These are phyloP conservation scores for Falco novaeseelandiae DNA, from an alignment of 2,797 vertebrate species.

Conservation along the genomic window DNA sequence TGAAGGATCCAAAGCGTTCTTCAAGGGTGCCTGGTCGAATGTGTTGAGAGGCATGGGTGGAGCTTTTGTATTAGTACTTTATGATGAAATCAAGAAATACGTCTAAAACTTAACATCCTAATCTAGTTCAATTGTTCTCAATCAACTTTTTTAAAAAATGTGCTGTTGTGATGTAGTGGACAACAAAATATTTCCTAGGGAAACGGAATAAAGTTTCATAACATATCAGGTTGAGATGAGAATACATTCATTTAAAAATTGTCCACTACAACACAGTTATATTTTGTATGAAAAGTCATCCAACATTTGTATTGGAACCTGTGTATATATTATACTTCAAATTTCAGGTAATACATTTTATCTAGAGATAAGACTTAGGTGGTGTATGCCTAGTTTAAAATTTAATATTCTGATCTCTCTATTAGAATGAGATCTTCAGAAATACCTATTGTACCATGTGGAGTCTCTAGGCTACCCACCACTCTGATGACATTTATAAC, in stretches of 20 bases:
- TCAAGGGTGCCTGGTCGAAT: conserved; percentile 99
- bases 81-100: conserved; percentile 98
- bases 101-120: conserved; percentile 79
- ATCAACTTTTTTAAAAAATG: conserved; percentile 76
- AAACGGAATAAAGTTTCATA: conserved; percentile 65
- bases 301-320: conserved; percentile 19
- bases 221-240: conserved; percentile 54
- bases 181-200: conserved; percentile 80
- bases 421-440: conserved; percentile 26
- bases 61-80: conserved; percentile 97
- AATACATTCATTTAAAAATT: conserved; percentile 44
- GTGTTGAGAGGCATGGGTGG: conserved; percentile 98
- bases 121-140: conserved; percentile 73
- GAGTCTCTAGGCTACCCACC: background rate
- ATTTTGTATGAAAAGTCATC: conserved; percentile 71
- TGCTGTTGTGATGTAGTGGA: conserved; percentile 75
- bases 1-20: conserved; percentile 93
- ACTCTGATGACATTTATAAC: background rate
- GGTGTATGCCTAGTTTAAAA: background rate
- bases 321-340: conserved; percentile 64
- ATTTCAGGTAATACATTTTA: conserved; percentile 47
- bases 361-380: conserved; percentile 9
- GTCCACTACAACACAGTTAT: conserved; percentile 65
- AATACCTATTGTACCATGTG: background rate
- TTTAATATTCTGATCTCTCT: conserved; percentile 24